Evolutionary conservation across 1,140 invertebrate species (phyloP).

Genomic region (Hydropsyche tenuis): DNA sequence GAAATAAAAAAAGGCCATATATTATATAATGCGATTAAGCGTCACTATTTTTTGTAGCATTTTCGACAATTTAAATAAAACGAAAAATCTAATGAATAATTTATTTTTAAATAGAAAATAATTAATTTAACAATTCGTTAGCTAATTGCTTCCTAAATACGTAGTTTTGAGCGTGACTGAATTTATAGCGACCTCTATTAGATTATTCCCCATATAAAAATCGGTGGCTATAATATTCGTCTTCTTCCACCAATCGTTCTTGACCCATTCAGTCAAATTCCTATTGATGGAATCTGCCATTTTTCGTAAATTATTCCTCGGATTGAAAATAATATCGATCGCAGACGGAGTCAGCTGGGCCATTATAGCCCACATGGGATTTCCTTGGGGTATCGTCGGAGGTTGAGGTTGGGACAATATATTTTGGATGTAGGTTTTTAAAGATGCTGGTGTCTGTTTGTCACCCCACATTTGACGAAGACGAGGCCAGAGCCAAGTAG

Average conservation of each 20-base stretch:
- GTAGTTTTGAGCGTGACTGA: constrained; percentile 56
- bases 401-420: constrained; percentile 56
- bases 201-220: constrained; percentile 74
- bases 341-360: constrained; percentile 73
- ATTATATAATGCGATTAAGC: too few relatives aligned
- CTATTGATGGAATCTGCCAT: constrained; percentile 69
- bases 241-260: constrained; percentile 66
- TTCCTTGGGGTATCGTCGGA: constrained; percentile 52
- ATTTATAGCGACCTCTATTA: constrained; percentile 69
- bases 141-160: background rate
- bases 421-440: constrained; percentile 62
- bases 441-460: constrained; percentile 61
- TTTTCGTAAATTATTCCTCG: constrained; percentile 65
- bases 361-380: constrained; percentile 72
- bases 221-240: constrained; percentile 73
- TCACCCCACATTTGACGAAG: constrained; percentile 69
- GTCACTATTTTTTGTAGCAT: too few relatives aligned
- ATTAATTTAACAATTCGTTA: background rate
- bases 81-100: too few relatives aligned
- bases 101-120: too few relatives aligned
- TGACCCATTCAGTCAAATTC: constrained; percentile 69
- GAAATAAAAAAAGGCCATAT: too few relatives aligned
- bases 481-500: constrained; percentile 68
- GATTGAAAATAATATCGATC: constrained; percentile 66
- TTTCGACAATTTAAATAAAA: too few relatives aligned